Evolutionary conservation across 2,797 vertebrate species (phyloP).

Genomic region (Staurois parvus): DNA sequence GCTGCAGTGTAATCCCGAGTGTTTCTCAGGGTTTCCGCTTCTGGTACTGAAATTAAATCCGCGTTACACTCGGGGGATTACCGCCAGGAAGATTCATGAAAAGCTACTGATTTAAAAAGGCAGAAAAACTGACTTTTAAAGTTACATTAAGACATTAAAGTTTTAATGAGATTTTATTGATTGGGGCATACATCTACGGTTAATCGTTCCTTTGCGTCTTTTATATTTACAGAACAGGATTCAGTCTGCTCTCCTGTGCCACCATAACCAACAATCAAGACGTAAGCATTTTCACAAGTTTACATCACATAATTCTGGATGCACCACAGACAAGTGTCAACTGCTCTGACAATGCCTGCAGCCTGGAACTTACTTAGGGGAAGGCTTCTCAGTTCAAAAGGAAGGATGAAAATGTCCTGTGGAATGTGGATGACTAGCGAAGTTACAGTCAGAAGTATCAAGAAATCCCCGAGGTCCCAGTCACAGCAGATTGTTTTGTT

Average conservation of each 20-base stretch:
- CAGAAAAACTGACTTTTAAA: too few species aligned
- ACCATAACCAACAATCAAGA: not conserved
- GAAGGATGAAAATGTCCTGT: slow-evolving; percentile 20
- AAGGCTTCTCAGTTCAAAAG: slow-evolving; percentile 30
- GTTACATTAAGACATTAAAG: too few species aligned
- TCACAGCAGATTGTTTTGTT: slow-evolving; percentile 7
- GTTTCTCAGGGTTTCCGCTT: too few species aligned
- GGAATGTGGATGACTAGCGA: slow-evolving; percentile 4
- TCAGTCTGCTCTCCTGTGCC: not conserved
- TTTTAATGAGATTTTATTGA: too few species aligned
- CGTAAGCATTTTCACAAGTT: not conserved
- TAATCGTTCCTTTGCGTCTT: too few species aligned
- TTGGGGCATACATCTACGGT: too few species aligned
- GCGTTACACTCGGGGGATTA: too few species aligned
- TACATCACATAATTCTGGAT: not conserved
- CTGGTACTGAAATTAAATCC: too few species aligned
- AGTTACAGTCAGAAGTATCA: slow-evolving; percentile 32
- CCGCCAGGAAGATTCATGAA: too few species aligned
- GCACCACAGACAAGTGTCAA: slow-evolving; percentile 18
- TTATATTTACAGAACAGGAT: not conserved
- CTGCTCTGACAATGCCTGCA: slow-evolving; percentile 22
- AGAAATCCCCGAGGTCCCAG: slow-evolving; percentile 29
- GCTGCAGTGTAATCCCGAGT: too few species aligned
- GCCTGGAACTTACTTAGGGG: slow-evolving; percentile 31
- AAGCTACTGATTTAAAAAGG: too few species aligned